Base-by-base conservation (phyloP, 2,888 invertebrate genomes). In the Carabus problematicus region DNA sequence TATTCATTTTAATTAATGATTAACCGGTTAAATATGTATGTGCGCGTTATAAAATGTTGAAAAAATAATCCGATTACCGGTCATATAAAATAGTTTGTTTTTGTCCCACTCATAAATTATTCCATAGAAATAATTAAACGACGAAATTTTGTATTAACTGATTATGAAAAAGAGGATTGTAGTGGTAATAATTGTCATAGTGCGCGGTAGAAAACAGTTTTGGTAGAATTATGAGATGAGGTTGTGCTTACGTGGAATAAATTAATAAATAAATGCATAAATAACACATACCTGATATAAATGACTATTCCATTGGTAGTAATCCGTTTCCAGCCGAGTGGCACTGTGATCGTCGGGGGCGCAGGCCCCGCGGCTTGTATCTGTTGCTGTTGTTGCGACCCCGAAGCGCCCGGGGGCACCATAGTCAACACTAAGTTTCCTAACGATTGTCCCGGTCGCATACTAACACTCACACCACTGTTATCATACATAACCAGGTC, bases 291-390 rank as follows among this genome's bases (percentile, higher is more conserved):
- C 92, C 92, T 92, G 82, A 91, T 87, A 83, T 93, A 93, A 78
- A 91, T 86, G 81, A 92, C 85, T 81, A 87, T 86, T 75, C 90
- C 90, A 81, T 89, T 89, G 79, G 87, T 87, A 75, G 87, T 83
- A 75, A 89, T 84, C 79, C 93, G 85, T 81, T 89, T 91, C 93
- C 93, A 93, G 73, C 92, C 92, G 76, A 87, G 88, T 74, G 93
- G 92, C 77, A 91, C 88, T 75, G 86, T 77, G 76, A 81, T 76
- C 70, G 76, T 73, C 66, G 75, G 70, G 75, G 74, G 54, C 49
- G 63, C 18, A 60, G 68, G 45, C 79, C 72, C 77, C 77, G 72
- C 79, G 81, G 64, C 77, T 77, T 64, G 74, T 78, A 78, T 60
- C 79, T 72, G 74, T 78, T 79, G 73, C 72, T 60, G 72, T 64